Evolutionary conservation across 2,888 invertebrate genomes (phyloP).

Genomic region (Pammene fasciana): DNA sequence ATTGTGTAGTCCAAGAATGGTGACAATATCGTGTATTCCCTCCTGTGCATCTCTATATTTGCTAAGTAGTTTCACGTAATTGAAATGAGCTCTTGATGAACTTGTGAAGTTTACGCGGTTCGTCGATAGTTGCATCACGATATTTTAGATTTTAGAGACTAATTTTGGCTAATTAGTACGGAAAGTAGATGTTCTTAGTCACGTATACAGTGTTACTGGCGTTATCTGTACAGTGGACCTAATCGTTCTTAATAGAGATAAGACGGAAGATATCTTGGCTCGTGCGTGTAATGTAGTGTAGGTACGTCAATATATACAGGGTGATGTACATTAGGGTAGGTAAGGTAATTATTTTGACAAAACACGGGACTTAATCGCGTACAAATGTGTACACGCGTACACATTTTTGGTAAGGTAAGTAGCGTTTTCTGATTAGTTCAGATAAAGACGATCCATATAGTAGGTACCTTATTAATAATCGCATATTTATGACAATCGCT

Average conservation of each 20-base stretch:
- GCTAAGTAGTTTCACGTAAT: conserved; percentile 71
- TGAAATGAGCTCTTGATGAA: conserved; percentile 69
- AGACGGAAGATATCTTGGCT: conserved; percentile 52
- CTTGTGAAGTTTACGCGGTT: conserved; percentile 72
- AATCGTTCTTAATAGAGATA: conserved; percentile 66
- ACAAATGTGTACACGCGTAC: too few species aligned
- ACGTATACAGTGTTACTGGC: conserved; percentile 58
- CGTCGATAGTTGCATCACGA: conserved; percentile 69
- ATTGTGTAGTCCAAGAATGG: conserved; percentile 68
- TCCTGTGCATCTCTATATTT: conserved; percentile 63
- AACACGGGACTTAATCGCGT: too few species aligned
- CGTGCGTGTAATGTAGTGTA: conserved; percentile 38
- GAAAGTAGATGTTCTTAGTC: conserved; percentile 50
- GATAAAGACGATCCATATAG: too few species aligned
- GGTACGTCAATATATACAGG: not conserved
- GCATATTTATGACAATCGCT: too few species aligned
- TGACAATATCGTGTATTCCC: conserved; percentile 70
- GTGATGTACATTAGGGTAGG: not conserved
- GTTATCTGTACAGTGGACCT: conserved; percentile 57
- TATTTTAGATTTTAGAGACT: conserved; percentile 29
- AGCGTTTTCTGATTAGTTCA: not conserved
- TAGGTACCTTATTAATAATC: too few species aligned
- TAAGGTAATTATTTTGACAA: too few species aligned
- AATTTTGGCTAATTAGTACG: conserved; percentile 37
- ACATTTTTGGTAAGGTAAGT: too few species aligned